Evolutionary conservation across 2,113 vertebrate genomes (phyloP).

Genomic region (Eubucco bourcierii): DNA sequence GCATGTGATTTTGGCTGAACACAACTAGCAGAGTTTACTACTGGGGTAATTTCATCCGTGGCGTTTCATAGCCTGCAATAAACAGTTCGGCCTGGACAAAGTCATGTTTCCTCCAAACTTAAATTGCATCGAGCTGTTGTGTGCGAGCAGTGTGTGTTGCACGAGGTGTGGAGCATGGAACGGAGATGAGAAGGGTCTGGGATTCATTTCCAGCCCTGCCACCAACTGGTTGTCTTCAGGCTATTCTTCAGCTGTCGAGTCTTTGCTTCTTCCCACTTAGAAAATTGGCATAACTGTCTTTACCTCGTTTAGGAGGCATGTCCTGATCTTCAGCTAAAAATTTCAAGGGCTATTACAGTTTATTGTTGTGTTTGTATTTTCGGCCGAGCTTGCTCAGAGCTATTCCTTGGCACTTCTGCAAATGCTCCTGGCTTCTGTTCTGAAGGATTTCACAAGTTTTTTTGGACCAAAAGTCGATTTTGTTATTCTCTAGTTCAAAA

Average conservation of each 20-base stretch:
- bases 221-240: slow-evolving; percentile 3
- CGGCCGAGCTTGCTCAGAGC: neutral
- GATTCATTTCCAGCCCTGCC: slow-evolving; percentile 13
- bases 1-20: neutral
- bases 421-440: neutral
- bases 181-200: neutral
- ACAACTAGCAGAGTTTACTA: slow-evolving; percentile 36
- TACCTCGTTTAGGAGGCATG: neutral
- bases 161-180: neutral
- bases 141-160: neutral
- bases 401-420: slow-evolving; percentile 8
- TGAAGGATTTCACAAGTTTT: neutral
- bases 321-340: neutral
- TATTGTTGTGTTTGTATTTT: slow-evolving; percentile 11
- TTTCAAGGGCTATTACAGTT: neutral
- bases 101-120: neutral
- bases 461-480: neutral
- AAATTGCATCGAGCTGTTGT: neutral
- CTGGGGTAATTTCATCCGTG: neutral
- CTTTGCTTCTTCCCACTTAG: neutral
- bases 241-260: neutral
- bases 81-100: slow-evolving; percentile 9
- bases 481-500: neutral
- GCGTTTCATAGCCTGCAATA: neutral
- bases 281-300: neutral